Evolutionary conservation across 2,797 vertebrate species (phyloP), one percentile per base, ranked within the genome.

Genomic region (Eospalax fontanierii): DNA sequence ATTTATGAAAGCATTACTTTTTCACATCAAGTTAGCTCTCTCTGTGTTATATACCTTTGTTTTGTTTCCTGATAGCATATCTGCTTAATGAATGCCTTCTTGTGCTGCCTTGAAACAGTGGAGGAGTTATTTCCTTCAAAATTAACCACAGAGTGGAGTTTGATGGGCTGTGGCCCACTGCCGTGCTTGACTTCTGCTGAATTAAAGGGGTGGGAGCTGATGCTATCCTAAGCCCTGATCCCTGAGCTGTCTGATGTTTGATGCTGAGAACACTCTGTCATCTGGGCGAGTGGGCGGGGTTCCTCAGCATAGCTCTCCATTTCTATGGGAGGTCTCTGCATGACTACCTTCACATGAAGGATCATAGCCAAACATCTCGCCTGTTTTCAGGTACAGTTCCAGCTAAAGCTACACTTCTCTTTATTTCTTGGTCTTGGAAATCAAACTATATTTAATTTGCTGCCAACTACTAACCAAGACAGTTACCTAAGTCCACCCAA

Each of bases 11-110:
- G 1, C 26, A 40, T 40, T 12, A 84, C 73, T 79, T 8, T 3
- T 90, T 95, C 81, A 14, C 14, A 76, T 50, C 63, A 57, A 11
- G n/a, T 30, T 82, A 63, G n/a, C 19, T 95, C 92, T 79, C 46
- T 90, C 38, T 82, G n/a, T 68, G 40, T 76, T 68, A 43, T 57
- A 3, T 38, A 54, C 18, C 63, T 96, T 84, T 90, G 21, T 35
- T 94, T 95, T 93, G 30, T 88, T 40, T 50, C 33, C 26, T 90
- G 35, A 71, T 84, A 70, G 57, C 2, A 22, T 71, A 7, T 94
- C 8, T 92, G 50, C 35, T 80, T 82, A 75, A 91, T 14, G 87
- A 91, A 76, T 89, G 74, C 63, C 21, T 30, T 46, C 61, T 59
- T 6, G 1, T 40, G 76, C 46, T 40, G 35, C 1, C 35, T 74